Evolutionary conservation across 2,888 invertebrate species (phyloP).

Genomic region (Calameuta pallipes): DNA sequence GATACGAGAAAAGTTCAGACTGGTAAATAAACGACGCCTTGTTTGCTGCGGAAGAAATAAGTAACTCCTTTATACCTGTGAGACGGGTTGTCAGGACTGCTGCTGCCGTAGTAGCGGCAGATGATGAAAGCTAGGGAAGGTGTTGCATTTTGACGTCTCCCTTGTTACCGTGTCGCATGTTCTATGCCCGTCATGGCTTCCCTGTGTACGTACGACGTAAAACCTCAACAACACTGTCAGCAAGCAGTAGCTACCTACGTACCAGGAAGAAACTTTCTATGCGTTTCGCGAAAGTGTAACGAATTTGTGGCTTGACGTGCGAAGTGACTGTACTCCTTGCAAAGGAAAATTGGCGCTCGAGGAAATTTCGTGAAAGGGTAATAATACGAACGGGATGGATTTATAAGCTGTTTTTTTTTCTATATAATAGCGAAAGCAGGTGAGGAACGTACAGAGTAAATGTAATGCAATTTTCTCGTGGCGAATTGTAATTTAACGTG

Average conservation of each 20-base stretch:
- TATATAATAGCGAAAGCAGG: background rate
- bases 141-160: constrained; percentile 1
- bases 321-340: background rate
- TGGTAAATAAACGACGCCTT: background rate
- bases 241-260: background rate
- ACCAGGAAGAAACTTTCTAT: background rate
- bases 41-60: background rate
- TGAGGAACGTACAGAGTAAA: background rate
- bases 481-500: background rate
- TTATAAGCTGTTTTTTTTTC: background rate
- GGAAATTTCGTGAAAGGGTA: background rate
- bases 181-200: background rate
- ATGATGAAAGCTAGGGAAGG: background rate
- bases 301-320: background rate
- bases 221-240: background rate
- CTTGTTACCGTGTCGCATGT: constrained; percentile 2
- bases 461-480: background rate
- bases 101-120: background rate
- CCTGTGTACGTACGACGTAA: background rate
- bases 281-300: background rate
- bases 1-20: background rate
- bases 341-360: background rate
- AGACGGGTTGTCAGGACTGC: constrained; percentile 1
- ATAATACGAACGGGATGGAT: background rate
- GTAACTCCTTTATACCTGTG: constrained; percentile 3